Evolutionary conservation across 2,888 invertebrate genomes (phyloP), one percentile per base, ranked within the genome.

Genomic region (Rhogogaster chlorosoma): DNA sequence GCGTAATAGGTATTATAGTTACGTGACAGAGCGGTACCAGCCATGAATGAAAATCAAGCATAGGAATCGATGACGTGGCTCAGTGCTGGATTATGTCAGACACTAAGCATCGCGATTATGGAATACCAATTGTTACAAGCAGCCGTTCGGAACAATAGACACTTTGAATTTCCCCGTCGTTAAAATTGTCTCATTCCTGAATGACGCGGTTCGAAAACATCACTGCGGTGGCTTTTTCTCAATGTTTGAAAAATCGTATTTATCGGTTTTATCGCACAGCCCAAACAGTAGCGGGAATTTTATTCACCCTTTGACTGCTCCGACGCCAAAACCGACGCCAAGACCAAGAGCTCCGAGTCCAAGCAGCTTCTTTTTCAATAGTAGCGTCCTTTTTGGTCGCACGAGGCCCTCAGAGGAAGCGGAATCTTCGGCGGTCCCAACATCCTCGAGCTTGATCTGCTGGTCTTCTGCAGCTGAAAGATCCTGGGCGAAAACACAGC

Each of bases 401-500:
- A 38, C 70, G 15, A 78, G 57, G 77, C 64, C 64, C 38, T 64
- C 80, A 6, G 12, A 9, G 0, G 36, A 38, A 38, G n/a, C 42
- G 4, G 80, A 10, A 18, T 42, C 49, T 18, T 53, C 77, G n/a
- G n/a, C 32, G 12, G 22, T 57, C 9, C 61, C 64, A 61, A 67
- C 38, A n/a, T 80, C 84, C 12, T 84, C 78, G n/a, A 67, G 42
- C 45, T 42, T 78, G 7, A 53, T 18, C 61, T 53, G 78, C 32
- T 77, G 38, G 15, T 84, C 71, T 22, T 22, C 53, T n/a, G n/a
- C 84, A 29, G 26, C n/a, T 2, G 61, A 15, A 12, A 38, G 15
- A 9, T 84, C 84, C 84, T 84, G 57, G 29, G 64, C 84, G 10
- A 80, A 10, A 49, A 86, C 86, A 22, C 87, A 82, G 77, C 86